Conservation (phyloP, 2,113 vertebrate species). For the Hymenochirus boettgeri region DNA sequence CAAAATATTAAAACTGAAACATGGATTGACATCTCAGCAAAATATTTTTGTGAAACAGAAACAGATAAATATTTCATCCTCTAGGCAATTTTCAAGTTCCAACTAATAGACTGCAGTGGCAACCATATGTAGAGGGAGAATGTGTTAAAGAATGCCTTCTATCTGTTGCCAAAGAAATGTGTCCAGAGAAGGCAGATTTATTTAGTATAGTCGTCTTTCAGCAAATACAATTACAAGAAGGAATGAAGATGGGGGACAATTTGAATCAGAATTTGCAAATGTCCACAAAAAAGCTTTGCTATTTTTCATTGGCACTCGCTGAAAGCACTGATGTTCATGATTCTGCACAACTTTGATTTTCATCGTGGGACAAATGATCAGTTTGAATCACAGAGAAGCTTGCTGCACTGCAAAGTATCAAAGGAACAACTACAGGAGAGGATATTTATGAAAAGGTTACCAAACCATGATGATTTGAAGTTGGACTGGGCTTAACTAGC, state of each 20-base stretch:
- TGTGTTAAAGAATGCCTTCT: neutral
- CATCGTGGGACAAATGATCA: slow-evolving; percentile 8
- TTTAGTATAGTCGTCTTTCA: slow-evolving; percentile 14
- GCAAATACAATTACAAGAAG: slow-evolving; percentile 7
- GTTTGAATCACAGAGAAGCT: no score
- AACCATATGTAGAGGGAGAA: neutral
- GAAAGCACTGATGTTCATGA: slow-evolving; percentile 36
- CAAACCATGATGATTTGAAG: slow-evolving; percentile 11
- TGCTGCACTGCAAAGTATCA: slow-evolving; percentile 14
- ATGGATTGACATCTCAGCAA: no score
- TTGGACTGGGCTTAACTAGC: slow-evolving; percentile 15
- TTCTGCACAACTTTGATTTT: slow-evolving; percentile 32
- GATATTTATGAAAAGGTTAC: slow-evolving; percentile 14
- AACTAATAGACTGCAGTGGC: neutral
- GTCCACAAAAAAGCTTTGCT: slow-evolving; percentile 26
- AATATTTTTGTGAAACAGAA: no score
- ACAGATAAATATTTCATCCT: slow-evolving; percentile 12
- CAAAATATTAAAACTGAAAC: no score
- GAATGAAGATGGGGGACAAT: slow-evolving; percentile 15
- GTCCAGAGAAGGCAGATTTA: slow-evolving; percentile 1
- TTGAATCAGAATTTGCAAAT: slow-evolving; percentile 14
- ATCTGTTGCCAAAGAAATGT: neutral
- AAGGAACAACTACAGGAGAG: slow-evolving; percentile 16
- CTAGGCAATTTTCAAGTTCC: slow-evolving; percentile 8
- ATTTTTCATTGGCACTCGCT: slow-evolving; percentile 12